These are phyloP conservation scores for Synergus umbraculus DNA, from an alignment of 2,888 invertebrate species.

Conservation along the genomic window DNA sequence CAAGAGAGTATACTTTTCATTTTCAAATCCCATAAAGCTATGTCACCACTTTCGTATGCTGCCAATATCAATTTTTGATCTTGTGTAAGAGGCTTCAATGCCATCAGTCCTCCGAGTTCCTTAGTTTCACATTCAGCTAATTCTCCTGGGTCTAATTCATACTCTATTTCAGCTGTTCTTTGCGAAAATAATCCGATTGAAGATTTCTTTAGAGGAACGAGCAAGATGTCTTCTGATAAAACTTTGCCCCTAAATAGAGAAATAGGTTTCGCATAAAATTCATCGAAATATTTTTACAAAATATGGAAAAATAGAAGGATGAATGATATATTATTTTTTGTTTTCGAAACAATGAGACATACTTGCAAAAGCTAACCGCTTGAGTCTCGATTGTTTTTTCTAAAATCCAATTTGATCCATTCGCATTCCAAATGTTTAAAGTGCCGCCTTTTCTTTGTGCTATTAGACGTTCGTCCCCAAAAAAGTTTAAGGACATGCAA, in stretches of 20 bases:
- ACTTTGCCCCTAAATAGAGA: conserved; percentile 68
- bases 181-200: conserved; percentile 79
- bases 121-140: conserved; percentile 48
- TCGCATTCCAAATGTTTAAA: conserved; percentile 83
- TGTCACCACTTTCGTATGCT: conserved; percentile 87
- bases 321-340: not conserved
- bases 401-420: conserved; percentile 80
- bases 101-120: conserved; percentile 83
- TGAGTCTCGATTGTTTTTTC: conserved; percentile 81
- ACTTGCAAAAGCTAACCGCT: conserved; percentile 86
- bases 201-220: conserved; percentile 84
- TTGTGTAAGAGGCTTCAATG: conserved; percentile 79
- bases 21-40: conserved; percentile 85
- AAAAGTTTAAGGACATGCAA: conserved; percentile 82
- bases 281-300: not conserved
- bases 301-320: not conserved
- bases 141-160: conserved; percentile 61
- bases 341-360: conserved; percentile 19
- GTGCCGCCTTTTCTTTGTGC: conserved; percentile 87
- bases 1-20: conserved; percentile 80
- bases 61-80: conserved; percentile 77
- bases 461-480: conserved; percentile 81
- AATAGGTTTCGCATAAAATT: not conserved
- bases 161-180: conserved; percentile 72
- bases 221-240: conserved; percentile 80